phyloP scores from a whole-genome alignment of 2,888 invertebrate species.

The Bombylius major region DNA sequence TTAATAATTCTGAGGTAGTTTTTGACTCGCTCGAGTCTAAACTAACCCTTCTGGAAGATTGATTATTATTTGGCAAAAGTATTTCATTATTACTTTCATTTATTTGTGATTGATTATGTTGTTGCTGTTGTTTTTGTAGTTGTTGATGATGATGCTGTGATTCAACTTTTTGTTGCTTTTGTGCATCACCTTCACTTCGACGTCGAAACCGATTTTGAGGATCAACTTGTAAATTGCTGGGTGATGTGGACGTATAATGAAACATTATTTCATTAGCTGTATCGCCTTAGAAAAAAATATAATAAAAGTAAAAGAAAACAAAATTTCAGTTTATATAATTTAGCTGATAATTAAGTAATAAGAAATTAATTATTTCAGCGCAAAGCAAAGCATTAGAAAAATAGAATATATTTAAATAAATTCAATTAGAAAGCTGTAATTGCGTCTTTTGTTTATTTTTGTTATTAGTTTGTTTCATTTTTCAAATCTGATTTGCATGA shows the following conservation, averaged over 20 bases:
- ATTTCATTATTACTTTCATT: slow-evolving; percentile 1
- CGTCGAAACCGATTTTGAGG: slow-evolving; percentile 38
- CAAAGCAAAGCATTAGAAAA: too few relatives aligned
- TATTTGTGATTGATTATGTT: slow-evolving; percentile 5
- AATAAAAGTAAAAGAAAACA: background rate
- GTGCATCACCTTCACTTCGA: slow-evolving; percentile 51
- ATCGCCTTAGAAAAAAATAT: slow-evolving; percentile 21
- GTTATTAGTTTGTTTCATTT: slow-evolving; percentile 10
- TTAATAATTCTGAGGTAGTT: slow-evolving; percentile 37
- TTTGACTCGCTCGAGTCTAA: slow-evolving; percentile 42
- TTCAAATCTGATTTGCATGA: background rate
- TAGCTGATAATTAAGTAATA: too few relatives aligned
- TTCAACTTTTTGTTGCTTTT: slow-evolving; percentile 19
- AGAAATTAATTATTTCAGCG: too few relatives aligned
- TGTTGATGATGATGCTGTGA: slow-evolving; percentile 15
- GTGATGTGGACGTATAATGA: slow-evolving; percentile 21
- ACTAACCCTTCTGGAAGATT: slow-evolving; percentile 44
- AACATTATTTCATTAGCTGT: slow-evolving; percentile 25
- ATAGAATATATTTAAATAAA: too few relatives aligned
- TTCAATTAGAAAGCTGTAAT: slow-evolving; percentile 10
- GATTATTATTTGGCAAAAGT: slow-evolving; percentile 1
- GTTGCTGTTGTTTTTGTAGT: slow-evolving; percentile 7
- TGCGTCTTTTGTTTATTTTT: slow-evolving; percentile 14
- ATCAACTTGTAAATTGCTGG: slow-evolving; percentile 24
- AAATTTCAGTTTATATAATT: background rate